These are phyloP conservation scores for Gymnorhina tibicen DNA, from an alignment of 2,113 vertebrate genomes.

Conservation along the genomic window DNA sequence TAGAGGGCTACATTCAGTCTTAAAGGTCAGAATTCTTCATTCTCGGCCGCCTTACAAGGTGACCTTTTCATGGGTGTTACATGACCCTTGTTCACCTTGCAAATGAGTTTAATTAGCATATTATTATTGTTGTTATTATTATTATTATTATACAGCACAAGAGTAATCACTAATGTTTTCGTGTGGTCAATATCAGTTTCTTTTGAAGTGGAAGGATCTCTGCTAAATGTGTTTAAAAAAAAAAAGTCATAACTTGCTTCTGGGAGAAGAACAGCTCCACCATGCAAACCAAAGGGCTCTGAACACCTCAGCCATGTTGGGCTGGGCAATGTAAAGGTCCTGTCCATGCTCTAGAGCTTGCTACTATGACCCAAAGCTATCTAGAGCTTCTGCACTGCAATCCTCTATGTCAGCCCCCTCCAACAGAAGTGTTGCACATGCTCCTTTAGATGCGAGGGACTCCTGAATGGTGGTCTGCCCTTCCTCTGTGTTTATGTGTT, in stretches of 20 bases:
- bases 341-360: not conserved
- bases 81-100: not conserved
- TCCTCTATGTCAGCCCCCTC: not conserved
- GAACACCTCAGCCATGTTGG: not conserved
- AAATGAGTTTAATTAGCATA: not conserved
- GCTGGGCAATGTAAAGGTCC: not conserved
- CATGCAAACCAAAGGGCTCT: not conserved
- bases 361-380: rapidly evolving
- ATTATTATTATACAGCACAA: not conserved
- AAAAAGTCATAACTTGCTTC: not conserved
- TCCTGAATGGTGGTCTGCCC: not conserved
- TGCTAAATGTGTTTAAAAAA: not conserved
- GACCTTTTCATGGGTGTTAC: not conserved
- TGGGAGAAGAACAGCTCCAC: not conserved
- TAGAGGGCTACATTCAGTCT: not conserved
- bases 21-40: conserved; percentile 1
- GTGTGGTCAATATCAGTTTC: not conserved
- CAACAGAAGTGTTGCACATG: not conserved
- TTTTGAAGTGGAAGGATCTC: not conserved
- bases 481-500: not conserved
- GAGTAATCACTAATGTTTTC: not conserved
- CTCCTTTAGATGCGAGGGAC: not conserved
- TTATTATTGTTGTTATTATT: not conserved
- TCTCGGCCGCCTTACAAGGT: not conserved
- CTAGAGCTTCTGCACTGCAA: rapidly evolving